phyloP scores from a whole-genome alignment of 2,888 invertebrate species.

The Polymixis flavicincta region DNA sequence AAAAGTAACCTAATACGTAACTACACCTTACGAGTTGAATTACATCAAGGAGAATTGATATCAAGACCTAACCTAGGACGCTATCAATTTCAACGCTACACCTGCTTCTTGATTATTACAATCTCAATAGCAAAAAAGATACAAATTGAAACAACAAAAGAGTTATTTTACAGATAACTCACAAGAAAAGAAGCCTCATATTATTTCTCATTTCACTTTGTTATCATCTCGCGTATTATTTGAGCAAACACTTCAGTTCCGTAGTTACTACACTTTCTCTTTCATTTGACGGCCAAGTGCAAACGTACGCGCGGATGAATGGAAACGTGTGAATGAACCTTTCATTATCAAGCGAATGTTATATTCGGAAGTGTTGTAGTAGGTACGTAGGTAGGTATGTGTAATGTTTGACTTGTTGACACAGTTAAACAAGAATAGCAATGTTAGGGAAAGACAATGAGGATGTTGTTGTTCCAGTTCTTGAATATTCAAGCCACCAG shows the following conservation, averaged over 20 bases:
- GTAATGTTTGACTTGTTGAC: not conserved
- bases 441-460: not conserved
- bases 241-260: conserved; percentile 29
- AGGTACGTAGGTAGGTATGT: not conserved
- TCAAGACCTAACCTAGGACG: not conserved
- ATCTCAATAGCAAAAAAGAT: not conserved
- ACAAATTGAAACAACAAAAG: not conserved
- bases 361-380: conserved; percentile 20
- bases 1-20: not conserved
- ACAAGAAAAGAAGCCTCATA: not conserved
- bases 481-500: too few relatives aligned
- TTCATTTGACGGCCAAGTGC: conserved; percentile 60
- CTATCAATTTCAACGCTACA: not conserved
- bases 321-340: conserved; percentile 67
- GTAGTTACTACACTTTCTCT: conserved; percentile 61
- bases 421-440: not conserved
- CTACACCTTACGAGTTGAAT: conserved; percentile 5
- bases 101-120: not conserved
- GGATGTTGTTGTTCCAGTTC: too few relatives aligned
- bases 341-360: conserved; percentile 27
- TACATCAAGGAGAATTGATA: conserved; percentile 22
- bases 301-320: conserved; percentile 50
- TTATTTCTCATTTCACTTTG: conserved; percentile 30
- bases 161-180: too few relatives aligned
- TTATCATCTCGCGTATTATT: conserved; percentile 20